Conservation (phyloP, 1,140 invertebrate species). For the Eriocheir sinensis region DNA sequence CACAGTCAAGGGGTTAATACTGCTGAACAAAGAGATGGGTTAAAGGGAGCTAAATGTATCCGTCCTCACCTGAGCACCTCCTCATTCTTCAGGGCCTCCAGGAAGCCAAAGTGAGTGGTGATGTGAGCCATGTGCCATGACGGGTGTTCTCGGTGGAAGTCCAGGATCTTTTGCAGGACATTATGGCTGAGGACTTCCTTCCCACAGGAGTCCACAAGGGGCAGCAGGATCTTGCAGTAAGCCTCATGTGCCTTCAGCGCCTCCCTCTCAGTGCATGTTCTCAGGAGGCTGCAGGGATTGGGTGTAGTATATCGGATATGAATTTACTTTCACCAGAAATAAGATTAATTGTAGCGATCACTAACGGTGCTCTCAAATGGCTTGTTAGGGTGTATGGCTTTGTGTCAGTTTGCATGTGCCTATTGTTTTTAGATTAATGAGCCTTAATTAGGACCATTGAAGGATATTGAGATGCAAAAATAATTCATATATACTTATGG, state of each 20-base stretch:
- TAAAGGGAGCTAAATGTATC: not conserved
- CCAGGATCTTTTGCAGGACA: conserved; percentile 72
- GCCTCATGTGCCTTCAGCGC: conserved; percentile 47
- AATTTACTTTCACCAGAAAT: no score
- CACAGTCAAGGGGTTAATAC: no score
- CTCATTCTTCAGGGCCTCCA: conserved; percentile 89
- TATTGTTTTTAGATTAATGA: no score
- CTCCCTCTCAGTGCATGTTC: conserved; percentile 64
- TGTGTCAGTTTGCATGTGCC: no score
- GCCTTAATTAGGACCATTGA: no score
- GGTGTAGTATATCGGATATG: no score
- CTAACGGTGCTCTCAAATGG: no score
- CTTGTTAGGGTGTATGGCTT: no score
- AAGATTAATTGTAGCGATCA: no score
- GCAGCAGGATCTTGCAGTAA: conserved; percentile 49
- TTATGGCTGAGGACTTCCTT: conserved; percentile 69
- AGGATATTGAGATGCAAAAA: no score
- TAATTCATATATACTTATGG: no score
- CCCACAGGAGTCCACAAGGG: conserved; percentile 71
- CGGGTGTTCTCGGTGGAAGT: conserved; percentile 71
- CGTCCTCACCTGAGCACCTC: conserved; percentile 74
- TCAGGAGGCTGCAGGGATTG: conserved; percentile 49
- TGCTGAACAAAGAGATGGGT: not conserved
- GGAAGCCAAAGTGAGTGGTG: conserved; percentile 85
- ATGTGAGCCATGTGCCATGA: conserved; percentile 75